Evolutionary conservation across 2,888 invertebrate genomes (phyloP).

Genomic region (Venusia cambrica): DNA sequence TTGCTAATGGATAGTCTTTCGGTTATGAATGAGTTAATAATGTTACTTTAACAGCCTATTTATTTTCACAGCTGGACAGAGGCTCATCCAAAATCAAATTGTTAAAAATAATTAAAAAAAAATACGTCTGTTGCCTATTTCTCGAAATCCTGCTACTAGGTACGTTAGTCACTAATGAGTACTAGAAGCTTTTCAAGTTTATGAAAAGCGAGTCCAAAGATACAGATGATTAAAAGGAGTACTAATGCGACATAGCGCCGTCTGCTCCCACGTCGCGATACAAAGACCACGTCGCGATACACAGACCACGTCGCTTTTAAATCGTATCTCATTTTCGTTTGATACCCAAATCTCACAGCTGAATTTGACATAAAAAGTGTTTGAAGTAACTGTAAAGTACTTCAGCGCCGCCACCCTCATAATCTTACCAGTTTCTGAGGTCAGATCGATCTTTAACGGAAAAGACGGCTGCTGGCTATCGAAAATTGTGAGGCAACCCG

Average conservation of each 20-base stretch:
- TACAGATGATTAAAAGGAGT: too few species aligned
- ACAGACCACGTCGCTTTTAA: slow-evolving; percentile 25
- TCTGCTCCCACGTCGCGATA: slow-evolving; percentile 30
- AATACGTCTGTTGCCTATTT: too few species aligned
- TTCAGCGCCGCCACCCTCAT: slow-evolving; percentile 11
- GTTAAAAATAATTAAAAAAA: too few species aligned
- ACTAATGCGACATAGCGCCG: slow-evolving; percentile 6
- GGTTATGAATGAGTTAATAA: too few species aligned
- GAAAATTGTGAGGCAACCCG: slow-evolving; percentile 28
- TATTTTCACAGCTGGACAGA: too few species aligned
- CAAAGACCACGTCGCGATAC: slow-evolving; percentile 32
- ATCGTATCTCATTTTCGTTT: slow-evolving; percentile 35
- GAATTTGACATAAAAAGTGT: slow-evolving; percentile 25
- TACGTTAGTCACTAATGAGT: too few species aligned
- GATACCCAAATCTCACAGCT: slow-evolving; percentile 25
- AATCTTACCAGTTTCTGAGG: slow-evolving; percentile 16
- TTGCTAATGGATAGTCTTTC: too few species aligned
- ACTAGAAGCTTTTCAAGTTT: too few species aligned
- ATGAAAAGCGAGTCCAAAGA: too few species aligned
- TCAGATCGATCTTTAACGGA: slow-evolving; percentile 21
- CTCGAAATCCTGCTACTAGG: too few species aligned
- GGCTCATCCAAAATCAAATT: too few species aligned
- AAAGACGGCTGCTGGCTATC: slow-evolving; percentile 13
- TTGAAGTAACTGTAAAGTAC: slow-evolving; percentile 20
- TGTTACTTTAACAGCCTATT: too few species aligned